Conservation (phyloP, 2,113 vertebrate genomes). For the Sylvia atricapilla region DNA sequence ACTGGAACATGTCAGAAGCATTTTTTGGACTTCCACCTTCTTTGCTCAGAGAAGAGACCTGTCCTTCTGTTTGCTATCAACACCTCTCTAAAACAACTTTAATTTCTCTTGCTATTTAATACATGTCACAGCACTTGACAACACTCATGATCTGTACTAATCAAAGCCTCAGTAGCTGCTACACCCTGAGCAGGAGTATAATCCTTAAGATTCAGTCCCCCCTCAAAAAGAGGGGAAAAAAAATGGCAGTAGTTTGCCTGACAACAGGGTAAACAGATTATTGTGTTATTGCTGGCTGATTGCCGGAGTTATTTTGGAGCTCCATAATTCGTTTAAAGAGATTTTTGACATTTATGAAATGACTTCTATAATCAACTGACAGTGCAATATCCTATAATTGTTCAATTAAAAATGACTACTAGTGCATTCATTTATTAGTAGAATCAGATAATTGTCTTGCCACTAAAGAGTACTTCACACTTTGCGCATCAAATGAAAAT, state of each 20-base stretch:
- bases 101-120: constrained; percentile 52
- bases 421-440: constrained; percentile 89
- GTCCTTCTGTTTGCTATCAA: not conserved
- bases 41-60: not conserved
- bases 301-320: constrained; percentile 84
- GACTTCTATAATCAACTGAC: constrained; percentile 83
- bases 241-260: constrained; percentile 71
- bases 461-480: constrained; percentile 88
- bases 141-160: constrained; percentile 60
- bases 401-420: constrained; percentile 94
- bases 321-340: constrained; percentile 93
- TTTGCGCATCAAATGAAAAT: constrained; percentile 79
- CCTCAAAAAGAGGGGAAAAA: not conserved
- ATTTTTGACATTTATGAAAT: constrained; percentile 95
- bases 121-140: constrained; percentile 54
- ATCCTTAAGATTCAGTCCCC: constrained; percentile 52
- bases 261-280: constrained; percentile 83
- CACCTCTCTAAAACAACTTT: constrained; percentile 11
- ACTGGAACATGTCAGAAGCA: not conserved
- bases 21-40: not conserved
- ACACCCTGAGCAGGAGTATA: constrained; percentile 15
- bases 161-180: constrained; percentile 40
- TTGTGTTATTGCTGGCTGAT: constrained; percentile 85
- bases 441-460: constrained; percentile 89
- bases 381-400: constrained; percentile 90